A percentile compares a stretch with the other conserved stretches of the same genome.
Evolutionary conservation across 2,888 invertebrate species (phyloP).

Genomic region (Poecilus cupreus): DNA sequence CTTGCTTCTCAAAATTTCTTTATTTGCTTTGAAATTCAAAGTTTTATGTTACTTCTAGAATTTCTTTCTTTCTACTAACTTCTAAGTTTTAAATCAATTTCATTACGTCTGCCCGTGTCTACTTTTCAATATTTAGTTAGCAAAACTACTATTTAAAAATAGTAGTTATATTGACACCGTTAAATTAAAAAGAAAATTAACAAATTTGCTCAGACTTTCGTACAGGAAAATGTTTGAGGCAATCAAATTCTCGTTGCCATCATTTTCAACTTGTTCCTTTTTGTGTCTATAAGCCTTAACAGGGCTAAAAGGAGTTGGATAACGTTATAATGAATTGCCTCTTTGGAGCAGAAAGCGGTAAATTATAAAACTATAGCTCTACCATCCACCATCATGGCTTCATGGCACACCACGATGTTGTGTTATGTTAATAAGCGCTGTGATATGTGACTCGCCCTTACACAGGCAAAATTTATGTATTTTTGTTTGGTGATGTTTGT

Average conservation of each 20-base stretch:
- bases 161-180: too few species aligned
- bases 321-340: constrained; percentile 19
- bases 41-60: not conserved
- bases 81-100: too few species aligned
- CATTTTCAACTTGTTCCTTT: not conserved
- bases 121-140: too few species aligned
- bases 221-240: not conserved
- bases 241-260: not conserved
- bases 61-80: not conserved
- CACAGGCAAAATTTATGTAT: constrained; percentile 8
- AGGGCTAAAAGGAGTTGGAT: not conserved
- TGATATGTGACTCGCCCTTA: constrained; percentile 11
- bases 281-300: not conserved
- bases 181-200: too few species aligned
- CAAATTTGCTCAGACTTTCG: not conserved
- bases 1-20: not conserved
- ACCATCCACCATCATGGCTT: not conserved
- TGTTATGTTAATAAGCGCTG: constrained; percentile 20
- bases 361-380: constrained; percentile 4
- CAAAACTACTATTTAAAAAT: too few species aligned
- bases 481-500: constrained; percentile 14
- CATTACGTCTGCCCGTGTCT: too few species aligned
- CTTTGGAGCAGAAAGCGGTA: not conserved
- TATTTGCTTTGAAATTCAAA: not conserved
- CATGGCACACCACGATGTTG: constrained; percentile 23